Conservation (phyloP, 1,140 invertebrate species). For the Babylonia areolata region DNA sequence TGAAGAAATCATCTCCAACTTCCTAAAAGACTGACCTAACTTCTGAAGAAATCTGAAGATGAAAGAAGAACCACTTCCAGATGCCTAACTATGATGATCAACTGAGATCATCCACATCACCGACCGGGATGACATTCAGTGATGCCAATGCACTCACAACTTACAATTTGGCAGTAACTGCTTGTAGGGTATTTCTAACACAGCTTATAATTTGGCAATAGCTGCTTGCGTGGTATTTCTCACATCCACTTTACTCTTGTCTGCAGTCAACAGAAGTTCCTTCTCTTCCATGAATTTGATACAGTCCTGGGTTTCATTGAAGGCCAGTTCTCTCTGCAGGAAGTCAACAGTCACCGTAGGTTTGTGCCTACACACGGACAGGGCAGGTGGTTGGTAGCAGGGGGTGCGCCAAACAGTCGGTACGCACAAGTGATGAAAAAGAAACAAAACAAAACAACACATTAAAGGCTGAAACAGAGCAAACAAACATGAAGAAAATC, state of each 20-base stretch:
- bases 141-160: too few species aligned
- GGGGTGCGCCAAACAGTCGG: slow-evolving; percentile 34
- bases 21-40: too few species aligned
- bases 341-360: slow-evolving; percentile 90
- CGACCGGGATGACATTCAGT: too few species aligned
- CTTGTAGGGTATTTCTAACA: background rate
- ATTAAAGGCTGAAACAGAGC: slow-evolving; percentile 58
- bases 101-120: too few species aligned
- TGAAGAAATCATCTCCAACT: too few species aligned
- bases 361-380: slow-evolving; percentile 85
- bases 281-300: slow-evolving; percentile 90
- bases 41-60: too few species aligned
- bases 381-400: slow-evolving; percentile 35
- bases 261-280: slow-evolving; percentile 85
- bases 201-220: slow-evolving; percentile 48
- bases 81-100: too few species aligned
- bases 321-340: slow-evolving; percentile 90
- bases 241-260: slow-evolving; percentile 87
- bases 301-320: slow-evolving; percentile 87
- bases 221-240: slow-evolving; percentile 77
- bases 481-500: slow-evolving; percentile 15
- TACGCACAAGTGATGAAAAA: slow-evolving; percentile 61
- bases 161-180: too few species aligned
- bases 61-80: too few species aligned
- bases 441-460: slow-evolving; percentile 79